These are phyloP conservation scores for Sesia apiformis DNA, from an alignment of 2,888 invertebrate species.

Conservation along the genomic window DNA sequence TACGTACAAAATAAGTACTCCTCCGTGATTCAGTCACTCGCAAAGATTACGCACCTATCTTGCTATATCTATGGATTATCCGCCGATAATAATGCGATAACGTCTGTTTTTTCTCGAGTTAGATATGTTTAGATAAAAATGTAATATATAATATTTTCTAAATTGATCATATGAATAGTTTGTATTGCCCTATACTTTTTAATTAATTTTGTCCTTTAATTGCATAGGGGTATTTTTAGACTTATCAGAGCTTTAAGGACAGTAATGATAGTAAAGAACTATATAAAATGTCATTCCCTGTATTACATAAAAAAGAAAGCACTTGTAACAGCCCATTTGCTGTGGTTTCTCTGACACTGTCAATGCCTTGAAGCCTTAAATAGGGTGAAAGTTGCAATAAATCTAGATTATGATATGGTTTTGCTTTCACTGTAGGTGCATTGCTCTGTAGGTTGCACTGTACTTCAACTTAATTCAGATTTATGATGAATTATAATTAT, in stretches of 20 bases:
- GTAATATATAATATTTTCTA: background rate
- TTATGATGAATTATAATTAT: no score
- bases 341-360: background rate
- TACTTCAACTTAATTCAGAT: no score
- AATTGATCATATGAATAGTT: no score
- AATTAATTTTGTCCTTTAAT: no score
- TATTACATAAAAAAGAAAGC: no score
- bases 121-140: background rate
- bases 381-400: conserved; percentile 31
- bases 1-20: conserved; percentile 46
- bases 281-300: no score
- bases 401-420: conserved; percentile 11
- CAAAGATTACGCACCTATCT: conserved; percentile 43
- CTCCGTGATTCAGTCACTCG: conserved; percentile 44
- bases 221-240: no score
- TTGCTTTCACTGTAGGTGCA: background rate
- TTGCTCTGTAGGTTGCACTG: background rate
- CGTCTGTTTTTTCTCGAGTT: background rate
- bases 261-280: no score
- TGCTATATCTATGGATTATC: conserved; percentile 39
- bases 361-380: conserved; percentile 16
- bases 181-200: no score
- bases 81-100: conserved; percentile 24
- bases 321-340: no score
- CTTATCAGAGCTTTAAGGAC: no score